Percentiles rank a stretch among this genome's conserved stretches.
phyloP scores from a whole-genome alignment of 2,113 vertebrate genomes.

The Alligator mississippiensis region DNA sequence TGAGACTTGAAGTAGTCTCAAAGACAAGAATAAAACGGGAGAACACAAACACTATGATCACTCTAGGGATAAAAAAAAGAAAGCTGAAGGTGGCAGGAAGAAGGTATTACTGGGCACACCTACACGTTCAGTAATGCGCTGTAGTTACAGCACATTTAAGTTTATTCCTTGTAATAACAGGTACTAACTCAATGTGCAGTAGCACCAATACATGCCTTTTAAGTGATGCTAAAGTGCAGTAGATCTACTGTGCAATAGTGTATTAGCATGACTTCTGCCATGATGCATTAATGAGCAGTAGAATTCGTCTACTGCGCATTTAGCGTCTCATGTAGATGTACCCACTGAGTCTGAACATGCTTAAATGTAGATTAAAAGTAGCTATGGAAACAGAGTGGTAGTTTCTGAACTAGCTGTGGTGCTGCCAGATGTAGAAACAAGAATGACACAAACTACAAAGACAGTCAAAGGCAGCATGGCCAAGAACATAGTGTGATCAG shows the following conservation, averaged over 20 bases:
- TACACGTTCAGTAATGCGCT: too few relatives aligned
- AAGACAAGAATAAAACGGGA: background rate
- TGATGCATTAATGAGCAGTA: too few relatives aligned
- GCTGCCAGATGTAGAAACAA: background rate
- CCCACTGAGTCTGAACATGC: background rate
- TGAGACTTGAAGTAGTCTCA: background rate
- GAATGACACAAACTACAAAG: background rate
- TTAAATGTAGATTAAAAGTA: background rate
- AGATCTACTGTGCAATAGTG: too few relatives aligned
- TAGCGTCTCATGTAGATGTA: too few relatives aligned
- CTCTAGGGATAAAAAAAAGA: background rate
- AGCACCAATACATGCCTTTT: too few relatives aligned
- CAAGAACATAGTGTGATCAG: background rate
- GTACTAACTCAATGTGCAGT: too few relatives aligned
- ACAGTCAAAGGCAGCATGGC: background rate
- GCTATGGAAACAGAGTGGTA: background rate
- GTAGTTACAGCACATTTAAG: too few relatives aligned
- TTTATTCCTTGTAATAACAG: too few relatives aligned
- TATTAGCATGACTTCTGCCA: too few relatives aligned
- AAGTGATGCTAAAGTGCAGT: too few relatives aligned
- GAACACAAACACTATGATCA: background rate
- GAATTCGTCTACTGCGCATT: too few relatives aligned
- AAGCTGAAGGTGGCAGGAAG: background rate
- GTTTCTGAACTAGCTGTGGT: background rate
- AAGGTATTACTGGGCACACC: background rate